Conservation (phyloP, 2,113 vertebrate species). For the Mormoops blainvillei region DNA sequence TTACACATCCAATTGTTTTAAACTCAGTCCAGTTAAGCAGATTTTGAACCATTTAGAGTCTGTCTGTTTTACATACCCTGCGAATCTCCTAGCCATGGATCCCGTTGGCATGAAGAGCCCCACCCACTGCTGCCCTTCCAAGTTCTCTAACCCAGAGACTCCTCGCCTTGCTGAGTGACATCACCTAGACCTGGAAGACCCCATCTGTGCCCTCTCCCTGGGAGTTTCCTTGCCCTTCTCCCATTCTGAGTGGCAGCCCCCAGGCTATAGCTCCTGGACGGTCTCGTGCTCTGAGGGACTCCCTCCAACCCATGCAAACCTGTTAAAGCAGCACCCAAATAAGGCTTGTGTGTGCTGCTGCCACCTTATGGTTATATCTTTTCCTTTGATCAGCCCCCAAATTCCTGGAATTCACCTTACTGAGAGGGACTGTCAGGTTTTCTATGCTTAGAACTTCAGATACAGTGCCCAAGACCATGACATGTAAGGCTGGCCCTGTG, state of each 20-base stretch:
- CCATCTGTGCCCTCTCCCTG: background rate
- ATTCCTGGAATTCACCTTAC: background rate
- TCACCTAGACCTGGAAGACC: background rate
- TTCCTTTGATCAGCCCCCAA: background rate
- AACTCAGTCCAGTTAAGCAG: background rate
- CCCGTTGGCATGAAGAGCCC: background rate
- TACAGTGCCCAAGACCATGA: background rate
- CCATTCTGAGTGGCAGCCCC: background rate
- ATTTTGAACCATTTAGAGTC: background rate
- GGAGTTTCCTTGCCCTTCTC: background rate
- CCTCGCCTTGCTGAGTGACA: background rate
- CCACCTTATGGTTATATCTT: conserved; percentile 1
- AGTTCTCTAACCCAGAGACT: background rate
- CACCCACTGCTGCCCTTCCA: background rate
- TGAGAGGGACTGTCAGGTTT: background rate
- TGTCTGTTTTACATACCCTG: background rate
- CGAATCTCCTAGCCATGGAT: background rate
- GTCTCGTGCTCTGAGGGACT: background rate
- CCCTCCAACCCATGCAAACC: background rate
- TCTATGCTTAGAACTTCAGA: background rate
- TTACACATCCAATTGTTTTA: background rate
- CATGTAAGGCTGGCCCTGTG: background rate
- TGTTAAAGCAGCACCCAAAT: background rate
- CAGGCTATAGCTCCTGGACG: background rate
- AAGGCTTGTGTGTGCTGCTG: background rate